Evolutionary conservation across 2,113 vertebrate genomes (phyloP), one percentile per base, ranked within the genome.

Genomic region (Elachura formosa): DNA sequence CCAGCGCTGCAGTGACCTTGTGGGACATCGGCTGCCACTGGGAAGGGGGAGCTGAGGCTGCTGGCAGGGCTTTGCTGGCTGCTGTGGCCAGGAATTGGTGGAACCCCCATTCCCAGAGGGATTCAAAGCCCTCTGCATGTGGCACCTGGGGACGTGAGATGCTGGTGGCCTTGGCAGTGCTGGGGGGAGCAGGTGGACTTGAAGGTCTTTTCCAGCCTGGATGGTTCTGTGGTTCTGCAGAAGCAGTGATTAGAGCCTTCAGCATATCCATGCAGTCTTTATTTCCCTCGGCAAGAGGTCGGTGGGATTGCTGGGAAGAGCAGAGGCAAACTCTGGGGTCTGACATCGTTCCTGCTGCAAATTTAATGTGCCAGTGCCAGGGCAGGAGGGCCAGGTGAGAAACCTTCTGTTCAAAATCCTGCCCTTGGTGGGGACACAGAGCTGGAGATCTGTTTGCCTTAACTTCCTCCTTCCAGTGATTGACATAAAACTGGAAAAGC

Each of bases 401-500:
- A 49, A 43, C 25, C 18, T 34, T 40, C 69, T n/a, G 0, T 6
- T 36, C 11, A 11, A 11, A 68, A 17, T 51, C 46, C 62, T 1
- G 1, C 41, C 48, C 43, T 28, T 11, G 28, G 29, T 38, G 28
- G 61, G 87, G 56, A 76, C 31, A 21, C 7, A 2, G 52, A n/a
- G 14, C 17, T 19, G 38, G 54, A 46, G 36, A 18, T 38, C 3
- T 26, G 6, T 96, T 91, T 74, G 95, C 98, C 98, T 99, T 99
- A 98, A 99, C 98, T 92, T 28, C 1, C 66, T 26, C 69, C 75
- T 96, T 77, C 94, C 98, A 99, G 99, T 99, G 99, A 99, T 99
- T 41, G 99, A 99, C 97, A 99, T 99, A 96, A 99, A 99, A 97
- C 98, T 99, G 98, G 98, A 99, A 98, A 99, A 99, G 96, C 98